phyloP scores from a whole-genome alignment of 2,797 vertebrate species.

The Salmo trutta region DNA sequence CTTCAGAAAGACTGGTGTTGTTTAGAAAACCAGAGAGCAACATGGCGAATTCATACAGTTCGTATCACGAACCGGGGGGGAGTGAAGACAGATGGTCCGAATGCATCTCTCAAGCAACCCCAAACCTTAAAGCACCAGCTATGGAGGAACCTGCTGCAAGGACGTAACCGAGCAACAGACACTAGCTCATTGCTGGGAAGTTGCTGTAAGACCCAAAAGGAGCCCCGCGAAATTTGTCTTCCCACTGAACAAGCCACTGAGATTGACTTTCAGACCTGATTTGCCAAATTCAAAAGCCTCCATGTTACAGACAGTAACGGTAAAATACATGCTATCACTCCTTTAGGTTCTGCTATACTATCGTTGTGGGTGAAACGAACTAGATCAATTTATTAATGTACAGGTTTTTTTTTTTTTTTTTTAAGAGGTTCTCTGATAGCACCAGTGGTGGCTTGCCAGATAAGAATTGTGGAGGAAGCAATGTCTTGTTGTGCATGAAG shows the following conservation, averaged over 20 bases:
- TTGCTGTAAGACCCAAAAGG: slow-evolving; percentile 13
- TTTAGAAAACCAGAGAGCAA: slow-evolving; percentile 38
- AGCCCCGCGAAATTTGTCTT: slow-evolving; percentile 16
- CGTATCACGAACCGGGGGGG: too few relatives aligned
- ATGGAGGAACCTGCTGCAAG: not conserved
- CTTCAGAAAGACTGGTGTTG: slow-evolving; percentile 10
- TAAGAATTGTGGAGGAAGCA: slow-evolving; percentile 1
- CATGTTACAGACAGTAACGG: slow-evolving; percentile 24
- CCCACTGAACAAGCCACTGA: slow-evolving; percentile 15
- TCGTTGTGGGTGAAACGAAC: not conserved
- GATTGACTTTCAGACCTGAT: slow-evolving; percentile 13
- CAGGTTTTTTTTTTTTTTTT: not conserved
- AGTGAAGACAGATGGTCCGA: slow-evolving; percentile 12
- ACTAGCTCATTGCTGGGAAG: not conserved
- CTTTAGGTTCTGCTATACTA: not conserved
- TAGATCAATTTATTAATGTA: not conserved
- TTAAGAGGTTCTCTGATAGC: slow-evolving; percentile 10
- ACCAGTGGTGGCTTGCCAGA: slow-evolving; percentile 10
- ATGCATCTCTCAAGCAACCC: not conserved
- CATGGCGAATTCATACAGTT: not conserved
- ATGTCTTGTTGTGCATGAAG: slow-evolving; percentile 42
- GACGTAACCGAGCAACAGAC: slow-evolving; percentile 10
- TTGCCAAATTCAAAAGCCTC: slow-evolving; percentile 58
- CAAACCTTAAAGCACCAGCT: slow-evolving; percentile 6
- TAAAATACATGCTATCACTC: slow-evolving; percentile 32